Percentiles rank a stretch among this genome's conserved stretches.
Evolutionary conservation across 2,113 vertebrate genomes (phyloP).

Genomic region (Apus apus): DNA sequence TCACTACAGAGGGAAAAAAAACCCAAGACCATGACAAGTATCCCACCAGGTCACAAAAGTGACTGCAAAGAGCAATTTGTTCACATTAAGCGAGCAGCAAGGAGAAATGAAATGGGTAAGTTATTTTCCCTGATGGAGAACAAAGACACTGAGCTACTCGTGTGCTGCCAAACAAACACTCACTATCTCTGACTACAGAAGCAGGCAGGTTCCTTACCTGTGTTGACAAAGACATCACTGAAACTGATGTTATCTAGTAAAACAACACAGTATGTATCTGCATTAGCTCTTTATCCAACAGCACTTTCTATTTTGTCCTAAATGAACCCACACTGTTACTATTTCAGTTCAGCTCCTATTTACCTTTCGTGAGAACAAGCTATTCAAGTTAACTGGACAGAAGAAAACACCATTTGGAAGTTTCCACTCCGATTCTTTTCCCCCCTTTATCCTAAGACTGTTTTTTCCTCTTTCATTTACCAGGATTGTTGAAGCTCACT

Average conservation of each 20-base stretch:
- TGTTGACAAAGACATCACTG: neutral
- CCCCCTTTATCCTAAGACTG: neutral
- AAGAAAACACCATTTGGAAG: neutral
- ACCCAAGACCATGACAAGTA: neutral
- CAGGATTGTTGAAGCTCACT: neutral
- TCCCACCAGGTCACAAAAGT: neutral
- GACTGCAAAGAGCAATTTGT: neutral
- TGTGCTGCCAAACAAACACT: neutral
- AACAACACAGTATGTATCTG: neutral
- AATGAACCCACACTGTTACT: neutral
- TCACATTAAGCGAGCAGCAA: neutral
- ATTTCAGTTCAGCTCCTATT: neutral
- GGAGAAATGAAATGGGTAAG: neutral
- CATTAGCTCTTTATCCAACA: neutral
- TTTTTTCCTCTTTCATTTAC: neutral
- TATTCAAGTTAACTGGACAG: neutral
- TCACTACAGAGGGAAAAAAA: neutral
- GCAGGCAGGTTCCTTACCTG: neutral
- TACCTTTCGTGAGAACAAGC: neutral
- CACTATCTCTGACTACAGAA: neutral
- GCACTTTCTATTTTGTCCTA: neutral
- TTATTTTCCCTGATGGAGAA: neutral
- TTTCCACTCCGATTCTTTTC: neutral
- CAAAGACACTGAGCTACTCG: neutral
- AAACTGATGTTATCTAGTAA: constrained; percentile 3